Evolutionary conservation across 37 sponge, comb jelly and placozoan species (phyloP).

Genomic region (Bolinopsis microptera): DNA sequence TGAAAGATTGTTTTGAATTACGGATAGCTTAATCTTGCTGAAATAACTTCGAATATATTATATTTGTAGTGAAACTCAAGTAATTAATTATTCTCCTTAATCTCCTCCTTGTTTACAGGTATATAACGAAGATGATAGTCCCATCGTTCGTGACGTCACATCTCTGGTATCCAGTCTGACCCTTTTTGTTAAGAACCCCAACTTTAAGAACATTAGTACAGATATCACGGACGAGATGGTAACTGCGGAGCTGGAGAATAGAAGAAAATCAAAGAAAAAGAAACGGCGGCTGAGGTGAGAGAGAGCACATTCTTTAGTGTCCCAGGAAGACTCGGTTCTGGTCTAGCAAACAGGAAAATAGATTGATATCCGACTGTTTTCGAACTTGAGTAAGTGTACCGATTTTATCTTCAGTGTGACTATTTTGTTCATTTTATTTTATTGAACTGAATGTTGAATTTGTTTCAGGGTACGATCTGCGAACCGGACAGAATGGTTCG

Average conservation of each 20-base stretch:
- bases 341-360: no score
- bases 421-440: no score
- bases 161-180: not conserved
- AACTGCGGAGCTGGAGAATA: not conserved
- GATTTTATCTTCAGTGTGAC: no score
- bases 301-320: not conserved
- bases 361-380: no score
- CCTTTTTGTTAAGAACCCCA: not conserved
- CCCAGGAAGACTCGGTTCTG: no score
- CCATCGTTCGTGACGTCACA: conserved; percentile 22
- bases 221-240: conserved; percentile 17
- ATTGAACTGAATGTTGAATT: no score
- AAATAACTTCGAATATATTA: no score
- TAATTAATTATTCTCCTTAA: no score
- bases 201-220: not conserved
- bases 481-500: conserved; percentile 29
- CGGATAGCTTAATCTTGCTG: no score
- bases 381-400: no score
- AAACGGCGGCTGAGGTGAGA: conserved; percentile 51
- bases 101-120: not conserved
- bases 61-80: no score
- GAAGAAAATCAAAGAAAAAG: not conserved
- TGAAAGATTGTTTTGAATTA: no score
- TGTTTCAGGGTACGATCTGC: not conserved
- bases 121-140: conserved; percentile 45